A percentile compares a stretch with the other conserved stretches of the same genome.
Evolutionary conservation across 92 coral and sea anemone species (phyloP).

Genomic region (Palythoa grandis): DNA sequence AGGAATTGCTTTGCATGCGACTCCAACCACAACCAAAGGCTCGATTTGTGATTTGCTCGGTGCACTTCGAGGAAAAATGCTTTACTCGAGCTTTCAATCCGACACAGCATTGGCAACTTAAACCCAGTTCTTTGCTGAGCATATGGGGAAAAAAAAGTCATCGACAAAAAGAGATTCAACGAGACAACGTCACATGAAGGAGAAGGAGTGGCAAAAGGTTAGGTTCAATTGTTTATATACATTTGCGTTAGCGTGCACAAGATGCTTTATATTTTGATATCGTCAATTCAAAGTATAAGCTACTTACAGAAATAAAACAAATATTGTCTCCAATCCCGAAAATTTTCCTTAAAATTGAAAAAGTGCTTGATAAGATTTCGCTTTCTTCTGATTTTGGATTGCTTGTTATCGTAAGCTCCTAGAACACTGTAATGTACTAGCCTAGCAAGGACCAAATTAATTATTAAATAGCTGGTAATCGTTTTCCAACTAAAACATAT

Average conservation of each 20-base stretch:
- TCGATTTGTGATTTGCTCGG: conserved; percentile 43
- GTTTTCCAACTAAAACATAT: not conserved
- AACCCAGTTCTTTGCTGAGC: conserved; percentile 47
- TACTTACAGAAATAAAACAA: not conserved
- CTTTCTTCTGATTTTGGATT: not conserved
- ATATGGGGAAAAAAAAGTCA: conserved; percentile 25
- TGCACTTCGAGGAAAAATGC: conserved; percentile 43
- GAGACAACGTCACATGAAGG: conserved; percentile 50
- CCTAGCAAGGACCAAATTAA: not conserved
- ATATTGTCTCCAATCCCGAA: not conserved
- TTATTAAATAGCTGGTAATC: conserved; percentile 22
- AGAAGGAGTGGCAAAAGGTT: conserved; percentile 54
- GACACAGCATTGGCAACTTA: conserved; percentile 42
- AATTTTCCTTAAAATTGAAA: not conserved
- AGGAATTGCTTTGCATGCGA: conserved; percentile 52
- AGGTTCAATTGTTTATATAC: conserved; percentile 20
- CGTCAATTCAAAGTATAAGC: not conserved
- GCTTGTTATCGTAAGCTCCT: no score
- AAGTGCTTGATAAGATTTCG: not conserved
- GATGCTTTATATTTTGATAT: conserved; percentile 2
- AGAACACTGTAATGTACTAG: conserved; percentile 12
- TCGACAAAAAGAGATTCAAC: conserved; percentile 7
- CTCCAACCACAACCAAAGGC: conserved; percentile 32
- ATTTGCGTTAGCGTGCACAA: conserved; percentile 7
- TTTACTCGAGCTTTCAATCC: conserved; percentile 46